Evolutionary conservation across 2,797 vertebrate species (phyloP).

Genomic region (Oreochromis grahami): DNA sequence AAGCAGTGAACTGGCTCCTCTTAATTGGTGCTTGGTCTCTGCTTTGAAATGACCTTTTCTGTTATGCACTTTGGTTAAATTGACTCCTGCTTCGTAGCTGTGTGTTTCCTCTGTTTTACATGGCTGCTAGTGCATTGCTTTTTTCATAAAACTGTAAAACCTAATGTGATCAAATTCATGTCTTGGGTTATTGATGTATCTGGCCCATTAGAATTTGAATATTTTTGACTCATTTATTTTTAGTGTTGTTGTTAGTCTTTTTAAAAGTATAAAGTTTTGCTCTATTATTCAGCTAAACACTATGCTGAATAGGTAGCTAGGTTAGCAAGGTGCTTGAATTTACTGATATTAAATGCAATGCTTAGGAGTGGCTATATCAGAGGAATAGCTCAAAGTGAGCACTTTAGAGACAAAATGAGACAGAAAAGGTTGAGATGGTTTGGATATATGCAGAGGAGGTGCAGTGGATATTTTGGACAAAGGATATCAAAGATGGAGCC

Average conservation of each 20-base stretch:
- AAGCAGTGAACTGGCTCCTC: slow-evolving; percentile 54
- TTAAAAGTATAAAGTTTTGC: background rate
- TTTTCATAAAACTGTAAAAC: background rate
- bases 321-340: background rate
- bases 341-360: background rate
- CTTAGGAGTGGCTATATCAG: background rate
- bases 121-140: slow-evolving; percentile 14
- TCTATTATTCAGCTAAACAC: background rate
- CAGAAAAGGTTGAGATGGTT: background rate
- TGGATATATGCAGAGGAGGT: background rate
- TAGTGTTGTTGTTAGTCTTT: background rate
- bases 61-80: slow-evolving; percentile 17
- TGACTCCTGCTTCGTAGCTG: background rate
- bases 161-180: background rate
- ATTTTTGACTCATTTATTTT: background rate
- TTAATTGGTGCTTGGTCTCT: slow-evolving; percentile 67
- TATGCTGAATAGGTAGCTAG: background rate
- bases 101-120: slow-evolving; percentile 14
- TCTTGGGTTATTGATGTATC: too few species aligned
- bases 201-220: background rate
- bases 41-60: slow-evolving; percentile 46
- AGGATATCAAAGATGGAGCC: background rate
- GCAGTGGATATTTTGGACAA: background rate
- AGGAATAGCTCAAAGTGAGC: fast-evolving
- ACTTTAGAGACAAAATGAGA: fast-evolving